Evolutionary conservation across 1,140 invertebrate genomes (phyloP), one percentile per base, ranked within the genome.

Genomic region (Leptinotarsa texana): DNA sequence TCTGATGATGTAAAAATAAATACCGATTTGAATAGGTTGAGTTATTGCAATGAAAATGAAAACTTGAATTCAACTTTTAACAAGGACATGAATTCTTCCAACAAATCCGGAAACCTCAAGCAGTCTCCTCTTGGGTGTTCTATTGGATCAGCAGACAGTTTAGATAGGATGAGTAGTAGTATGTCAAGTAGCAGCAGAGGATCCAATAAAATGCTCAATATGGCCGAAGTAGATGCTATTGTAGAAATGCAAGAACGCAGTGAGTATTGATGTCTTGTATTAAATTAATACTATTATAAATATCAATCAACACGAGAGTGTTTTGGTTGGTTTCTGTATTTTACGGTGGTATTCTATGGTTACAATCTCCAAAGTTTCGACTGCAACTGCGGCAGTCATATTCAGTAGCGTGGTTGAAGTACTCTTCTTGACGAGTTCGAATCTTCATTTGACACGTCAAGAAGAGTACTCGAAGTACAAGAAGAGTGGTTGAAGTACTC

Each of bases 181-280:
- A 83, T 82, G 17, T 82, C 79, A 42, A 83, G 81, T 69, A 82
- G 81, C 76, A 83, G 78, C 57, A 74, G 78, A 62, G 82, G 78
- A 24, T 81, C 79, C 6, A 81, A 81, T 63, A 82, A 83, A 75
- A 80, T 81, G 74, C 71, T 81, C 17, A 83, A 83, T 74, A 83
- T 82, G 74, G 83, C 79, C 63, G 83, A 84, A 62, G 77, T 84
- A 13, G 80, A 84, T 71, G 80, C 78, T 13, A 82, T 85, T 67
- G 81, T 81, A 1, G 78, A 83, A 65, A 70, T 77, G 57, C 83
- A 84, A 72, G 82, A 82, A 77, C 63, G 78, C 77, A 80, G 83
- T 84, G 79, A 81, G 81, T 80, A 42, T 42, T 42, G 8, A 42
- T 42, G 33, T 42, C 33, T 42, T 11, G 8, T 42, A 42, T 33